Base-by-base conservation (phyloP, 1,140 invertebrate species). In the Drosophila subobscura region DNA sequence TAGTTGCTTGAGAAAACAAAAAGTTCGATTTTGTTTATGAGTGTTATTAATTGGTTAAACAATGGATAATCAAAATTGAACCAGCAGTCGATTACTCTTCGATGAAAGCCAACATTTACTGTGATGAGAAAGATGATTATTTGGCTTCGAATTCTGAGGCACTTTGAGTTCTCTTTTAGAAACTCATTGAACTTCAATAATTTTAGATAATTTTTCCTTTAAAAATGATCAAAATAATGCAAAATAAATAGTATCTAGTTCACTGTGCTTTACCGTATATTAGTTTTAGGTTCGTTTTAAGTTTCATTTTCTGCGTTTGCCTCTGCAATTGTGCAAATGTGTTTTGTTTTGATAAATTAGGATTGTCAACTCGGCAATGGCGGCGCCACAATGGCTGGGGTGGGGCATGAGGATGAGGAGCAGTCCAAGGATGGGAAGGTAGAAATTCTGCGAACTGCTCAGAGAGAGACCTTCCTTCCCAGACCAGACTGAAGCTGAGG, bases 341-440 rank as follows among this genome's bases (percentile, higher is more conserved):
- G 77, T 85, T 89, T 81, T 89, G 84, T 89, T 89, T 89, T 89
- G 85, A 89, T 89, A 89, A 89, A 89, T 89, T 89, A 89, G 85
- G 85, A 85, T 89, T 89, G 85, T 89, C 85, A 89, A 89, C 85
- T 89, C 72, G 79, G 79, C 73, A 75, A 79, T 56, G 79, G 63
- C 61, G 65, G 49, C 52, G 22, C 57, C 45, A 58, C 49, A 51
- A 27, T 47, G 55, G 22, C 3, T 37, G 5, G 12, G 53, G 45
- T 20, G 37, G 40, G 22, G 37, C n/a, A 37, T 12, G 7, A 12
- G 4, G 16, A 20, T 20, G 33, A 4, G 7, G 25, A 23, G 7
- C 4, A 33, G 27, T 20, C 46, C 59, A 56, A 51, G 49, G 4
- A 37, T 8, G 12, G 68, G 60, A 49, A 42, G 64, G 50, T 5